Evolutionary conservation across 2,797 vertebrate genomes (phyloP), one percentile per base, ranked within the genome.

Genomic region (Numenius phaeopus): DNA sequence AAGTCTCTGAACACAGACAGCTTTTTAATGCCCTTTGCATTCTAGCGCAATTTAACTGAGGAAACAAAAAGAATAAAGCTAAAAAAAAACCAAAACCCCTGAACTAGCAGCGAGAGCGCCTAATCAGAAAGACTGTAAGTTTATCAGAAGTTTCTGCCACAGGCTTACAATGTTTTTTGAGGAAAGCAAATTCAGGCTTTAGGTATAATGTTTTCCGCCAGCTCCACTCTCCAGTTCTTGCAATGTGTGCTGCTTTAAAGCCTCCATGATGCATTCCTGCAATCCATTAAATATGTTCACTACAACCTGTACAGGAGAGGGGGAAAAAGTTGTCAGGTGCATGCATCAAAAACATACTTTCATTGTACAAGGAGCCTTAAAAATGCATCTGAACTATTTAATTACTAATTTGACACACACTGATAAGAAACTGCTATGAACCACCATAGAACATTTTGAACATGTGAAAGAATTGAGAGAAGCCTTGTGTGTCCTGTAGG

Each of bases 251-350:
- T 46, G 49, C 76, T 87, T 80, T 39, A 47, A 80, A 90, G 44
- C 32, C 70, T 96, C 75, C 39, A 29, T 5, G 26, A 71, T 46
- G 90, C 2, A 11, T 61, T 87, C 54, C 52, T 64, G 89, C 55
- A 81, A 27, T 92, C 85, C 83, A 83, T 78, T 89, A 84, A 55
- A 59, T 61, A 90, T 18, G 67, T 85, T 97, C 80, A 73, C 50
- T 85, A 83, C 85, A 80, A 52, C 79, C 87, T 97, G 87, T 46
- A 80, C 57, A 95, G 64, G 39, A 94, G 49, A 96, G 27, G 30
- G 39, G 7, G 67, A 8, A 86, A 52, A 92, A 58, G 54, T 12
- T 83, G 47, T 92, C 23, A 87, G 40, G 21, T 89, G 57, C 23
- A 7, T 37, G 34, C 20, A 58, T 32, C 23, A 83, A 83, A 90